Base-by-base conservation (phyloP, 1,140 invertebrate genomes). In the Drosophila erecta region DNA sequence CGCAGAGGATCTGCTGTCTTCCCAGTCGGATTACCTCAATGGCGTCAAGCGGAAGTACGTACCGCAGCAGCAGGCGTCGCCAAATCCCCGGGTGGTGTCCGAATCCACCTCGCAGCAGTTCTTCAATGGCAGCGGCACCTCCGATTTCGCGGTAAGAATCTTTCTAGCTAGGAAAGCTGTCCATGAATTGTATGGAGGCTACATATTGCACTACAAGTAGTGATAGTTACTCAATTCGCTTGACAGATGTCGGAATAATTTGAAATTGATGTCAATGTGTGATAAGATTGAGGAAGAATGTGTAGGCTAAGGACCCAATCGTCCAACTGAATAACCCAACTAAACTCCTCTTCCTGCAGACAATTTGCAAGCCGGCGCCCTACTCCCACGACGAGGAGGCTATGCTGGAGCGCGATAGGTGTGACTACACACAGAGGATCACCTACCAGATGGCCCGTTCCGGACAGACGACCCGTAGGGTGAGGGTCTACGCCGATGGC, bases 401-500 rank as follows among this genome's bases (percentile, higher is more conserved):
- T 7, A 93, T 96, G 33, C 83, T 93, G 70, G 97, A 97, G 87
- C 93, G 96, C 37, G 94, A 97, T 27, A 92, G 94, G 6, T 97
- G 96, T 91, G 96, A 99, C 93, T 99, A 99, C 90, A 94, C 94
- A 8, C 92, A 94, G 30, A 95, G 96, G 83, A 98, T 99, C 73
- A 95, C 97, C 0, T 94, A 96, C 71, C 96, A 98, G 79, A 95
- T 95, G 93, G 98, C 98, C 1, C 94, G 94, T 75, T 94, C 94
- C 66, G 97, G 97, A 22, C 95, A 93, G 94, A 96, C 95, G 11
- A 93, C 94, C 5, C 94, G 98, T 50, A 95, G 95, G 74, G 95
- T 99, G 53, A 93, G 98, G 75, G 97, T 99, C 4, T 99, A 99
- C 93, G 97, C 98, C 7, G 98, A 99, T 94, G 98, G 98, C 56